Conservation (phyloP, 2,797 vertebrate species). For the Sebastes steindachneri region DNA sequence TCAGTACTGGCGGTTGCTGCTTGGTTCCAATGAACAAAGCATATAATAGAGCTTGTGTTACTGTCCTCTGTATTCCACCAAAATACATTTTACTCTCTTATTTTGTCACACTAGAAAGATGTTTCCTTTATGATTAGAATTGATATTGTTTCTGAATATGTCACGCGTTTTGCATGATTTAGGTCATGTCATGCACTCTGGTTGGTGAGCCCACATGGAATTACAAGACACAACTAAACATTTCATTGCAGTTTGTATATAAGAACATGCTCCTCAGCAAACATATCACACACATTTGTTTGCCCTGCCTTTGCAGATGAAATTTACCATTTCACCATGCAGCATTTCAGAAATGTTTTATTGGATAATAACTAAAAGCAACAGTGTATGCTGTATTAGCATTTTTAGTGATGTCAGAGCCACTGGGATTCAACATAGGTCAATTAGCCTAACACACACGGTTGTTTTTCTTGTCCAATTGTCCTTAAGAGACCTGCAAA, state of each 20-base stretch:
- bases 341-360: background rate
- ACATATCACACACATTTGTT: background rate
- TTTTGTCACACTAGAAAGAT: background rate
- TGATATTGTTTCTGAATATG: background rate
- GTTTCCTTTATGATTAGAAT: background rate
- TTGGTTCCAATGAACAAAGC: background rate
- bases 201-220: background rate
- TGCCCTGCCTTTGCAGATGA: background rate
- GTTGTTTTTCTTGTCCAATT: background rate
- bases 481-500: background rate
- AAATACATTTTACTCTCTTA: background rate
- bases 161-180: background rate
- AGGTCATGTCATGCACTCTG: background rate
- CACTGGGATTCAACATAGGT: background rate
- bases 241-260: background rate
- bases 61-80: background rate
- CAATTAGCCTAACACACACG: background rate
- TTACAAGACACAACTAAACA: background rate
- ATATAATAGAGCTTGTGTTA: background rate
- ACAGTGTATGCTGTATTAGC: background rate
- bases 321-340: background rate
- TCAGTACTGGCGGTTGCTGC: no score
- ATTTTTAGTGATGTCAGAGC: background rate
- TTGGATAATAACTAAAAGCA: background rate
- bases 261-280: background rate